Base-by-base conservation (phyloP, 2,888 invertebrate species). In the Chalcis sispes region DNA sequence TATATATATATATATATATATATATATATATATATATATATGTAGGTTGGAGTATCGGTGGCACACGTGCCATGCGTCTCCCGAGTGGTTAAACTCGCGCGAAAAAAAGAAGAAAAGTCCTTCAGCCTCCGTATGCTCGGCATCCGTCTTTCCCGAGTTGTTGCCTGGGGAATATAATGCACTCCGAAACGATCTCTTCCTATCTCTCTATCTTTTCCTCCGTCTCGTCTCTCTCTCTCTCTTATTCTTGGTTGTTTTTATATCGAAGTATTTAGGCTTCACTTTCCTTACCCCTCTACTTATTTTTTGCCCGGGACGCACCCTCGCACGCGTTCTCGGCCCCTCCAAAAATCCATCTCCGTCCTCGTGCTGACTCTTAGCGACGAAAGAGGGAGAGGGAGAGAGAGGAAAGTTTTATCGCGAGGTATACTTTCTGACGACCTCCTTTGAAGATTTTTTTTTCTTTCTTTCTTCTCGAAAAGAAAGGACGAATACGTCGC, bases 361-460 rank as follows among this genome's bases (percentile, higher is more conserved):
- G 58, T 50, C 58, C 20, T 5, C 32, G 52, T n/a, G n/a, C n/a
- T n/a, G n/a, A n/a, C n/a, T n/a, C n/a, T n/a, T n/a, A n/a, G n/a
- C n/a, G n/a, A n/a, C n/a, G n/a, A n/a, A n/a, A n/a, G n/a, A n/a
- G n/a, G n/a, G n/a, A n/a, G n/a, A n/a, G n/a, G n/a, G n/a, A n/a
- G n/a, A n/a, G n/a, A n/a, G n/a, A n/a, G n/a, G n/a, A 15, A 56
- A 75, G 59, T 75, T 71, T 71, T 61, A 71, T 66, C 66, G 32
- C 7, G 46, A 20, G 40, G 27, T 42, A 36, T 59, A 75, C 65
- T 75, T 74, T 65, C 42, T 32, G 48, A 23, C 73, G 66, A 73
- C 52, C 73, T 59, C 66, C 73, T 74, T 74, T 74, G 67, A 67
- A 74, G 73, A 61, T 66, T 48, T 48, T 36, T 42, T 42, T 42